Conservation (phyloP, 53 echinoderm and acorn worm genomes). For the Henricia sp. region DNA sequence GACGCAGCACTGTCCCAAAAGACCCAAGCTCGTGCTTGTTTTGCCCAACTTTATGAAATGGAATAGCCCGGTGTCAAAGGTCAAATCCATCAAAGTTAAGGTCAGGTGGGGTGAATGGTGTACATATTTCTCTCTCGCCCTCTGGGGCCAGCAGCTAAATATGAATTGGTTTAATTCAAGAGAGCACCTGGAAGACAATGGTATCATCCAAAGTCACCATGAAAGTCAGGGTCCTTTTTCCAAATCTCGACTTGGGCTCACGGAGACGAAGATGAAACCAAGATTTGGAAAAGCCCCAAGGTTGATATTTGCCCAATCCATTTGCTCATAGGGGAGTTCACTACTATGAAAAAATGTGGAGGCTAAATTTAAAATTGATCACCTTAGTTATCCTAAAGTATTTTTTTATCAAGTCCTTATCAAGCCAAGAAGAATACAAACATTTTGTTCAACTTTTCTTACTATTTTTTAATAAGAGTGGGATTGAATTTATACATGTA, state of each 20-base stretch:
- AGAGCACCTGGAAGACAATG: constrained; percentile 31
- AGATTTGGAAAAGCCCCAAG: too few relatives aligned
- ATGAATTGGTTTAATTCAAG: constrained; percentile 13
- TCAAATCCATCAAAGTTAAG: constrained; percentile 62
- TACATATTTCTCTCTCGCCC: constrained; percentile 59
- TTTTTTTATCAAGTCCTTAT: too few relatives aligned
- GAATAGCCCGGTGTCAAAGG: constrained; percentile 44
- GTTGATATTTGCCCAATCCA: background rate
- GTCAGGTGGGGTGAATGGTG: constrained; percentile 47
- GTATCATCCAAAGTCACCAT: constrained; percentile 5
- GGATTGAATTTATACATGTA: too few relatives aligned
- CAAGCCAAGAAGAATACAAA: too few relatives aligned
- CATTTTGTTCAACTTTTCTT: too few relatives aligned
- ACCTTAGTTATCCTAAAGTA: too few relatives aligned
- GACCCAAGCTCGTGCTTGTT: background rate
- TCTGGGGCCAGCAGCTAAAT: constrained; percentile 2
- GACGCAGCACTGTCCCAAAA: background rate
- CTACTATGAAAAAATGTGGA: background rate
- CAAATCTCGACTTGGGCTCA: too few relatives aligned
- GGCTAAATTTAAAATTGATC: too few relatives aligned
- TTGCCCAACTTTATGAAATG: constrained; percentile 42
- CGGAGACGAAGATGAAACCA: too few relatives aligned
- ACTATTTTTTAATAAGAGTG: too few relatives aligned
- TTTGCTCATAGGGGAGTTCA: background rate
- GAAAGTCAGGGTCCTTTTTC: too few relatives aligned